These are phyloP conservation scores for Ceyx melanurus DNA, from an alignment of 2,113 vertebrate genomes.

Conservation along the genomic window DNA sequence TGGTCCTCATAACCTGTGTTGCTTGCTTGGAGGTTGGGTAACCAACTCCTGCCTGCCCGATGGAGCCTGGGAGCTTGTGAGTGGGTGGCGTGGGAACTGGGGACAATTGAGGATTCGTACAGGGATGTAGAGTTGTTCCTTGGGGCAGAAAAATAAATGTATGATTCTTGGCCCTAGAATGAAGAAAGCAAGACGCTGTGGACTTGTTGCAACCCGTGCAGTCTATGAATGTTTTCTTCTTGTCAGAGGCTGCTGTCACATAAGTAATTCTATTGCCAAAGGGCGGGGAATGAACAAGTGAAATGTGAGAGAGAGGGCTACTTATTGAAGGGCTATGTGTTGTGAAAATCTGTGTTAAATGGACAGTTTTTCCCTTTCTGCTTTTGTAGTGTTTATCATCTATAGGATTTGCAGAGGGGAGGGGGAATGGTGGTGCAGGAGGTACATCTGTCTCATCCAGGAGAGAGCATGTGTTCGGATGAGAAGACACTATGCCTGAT, in stretches of 20 bases:
- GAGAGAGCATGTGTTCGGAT: background rate
- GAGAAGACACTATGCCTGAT: slow-evolving; percentile 33
- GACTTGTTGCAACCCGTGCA: slow-evolving; percentile 54
- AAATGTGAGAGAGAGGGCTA: background rate
- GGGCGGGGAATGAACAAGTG: slow-evolving; percentile 20
- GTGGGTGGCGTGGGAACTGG: slow-evolving; percentile 62
- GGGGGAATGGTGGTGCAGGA: background rate
- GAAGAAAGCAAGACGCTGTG: background rate
- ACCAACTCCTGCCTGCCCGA: background rate
- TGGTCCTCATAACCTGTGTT: background rate
- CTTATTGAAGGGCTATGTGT: background rate
- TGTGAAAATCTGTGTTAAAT: background rate
- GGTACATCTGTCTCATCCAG: background rate
- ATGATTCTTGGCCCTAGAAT: slow-evolving; percentile 42
- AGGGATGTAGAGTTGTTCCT: slow-evolving; percentile 30
- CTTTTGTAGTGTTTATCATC: background rate
- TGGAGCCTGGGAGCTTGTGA: slow-evolving; percentile 45
- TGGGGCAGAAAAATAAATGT: slow-evolving; percentile 35
- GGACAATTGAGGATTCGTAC: slow-evolving; percentile 3
- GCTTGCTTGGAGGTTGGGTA: background rate
- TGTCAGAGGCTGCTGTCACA: slow-evolving; percentile 51
- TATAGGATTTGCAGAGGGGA: fast-evolving
- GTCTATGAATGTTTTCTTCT: slow-evolving; percentile 48
- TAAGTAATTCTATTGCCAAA: slow-evolving; percentile 30
- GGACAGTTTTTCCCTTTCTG: background rate